Evolutionary conservation across 2,888 invertebrate species (phyloP).

Genomic region (Teleiodes luculella): DNA sequence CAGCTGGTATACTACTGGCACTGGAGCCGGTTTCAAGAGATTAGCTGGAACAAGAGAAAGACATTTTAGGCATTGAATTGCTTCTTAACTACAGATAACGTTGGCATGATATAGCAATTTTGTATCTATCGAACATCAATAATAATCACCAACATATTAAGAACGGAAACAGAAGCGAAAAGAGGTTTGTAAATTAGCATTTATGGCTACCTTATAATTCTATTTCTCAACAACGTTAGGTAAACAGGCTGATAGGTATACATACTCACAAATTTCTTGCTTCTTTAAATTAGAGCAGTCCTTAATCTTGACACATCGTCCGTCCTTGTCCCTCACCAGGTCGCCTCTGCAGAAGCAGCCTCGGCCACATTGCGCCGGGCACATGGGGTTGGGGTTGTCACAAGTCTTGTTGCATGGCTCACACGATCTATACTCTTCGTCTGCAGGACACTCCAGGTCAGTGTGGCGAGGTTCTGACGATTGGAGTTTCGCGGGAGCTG

Average conservation of each 20-base stretch:
- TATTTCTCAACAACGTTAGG: too few relatives aligned
- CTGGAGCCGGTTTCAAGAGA: not conserved
- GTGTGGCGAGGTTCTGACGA: conserved; percentile 48
- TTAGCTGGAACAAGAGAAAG: conserved; percentile 15
- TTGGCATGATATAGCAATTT: too few relatives aligned
- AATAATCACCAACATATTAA: too few relatives aligned
- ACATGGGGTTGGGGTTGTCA: conserved; percentile 51
- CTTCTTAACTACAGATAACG: too few relatives aligned
- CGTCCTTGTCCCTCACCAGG: conserved; percentile 42
- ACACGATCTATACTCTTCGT: conserved; percentile 57
- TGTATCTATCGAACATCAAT: too few relatives aligned
- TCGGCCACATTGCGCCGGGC: conserved; percentile 53
- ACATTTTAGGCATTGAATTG: too few relatives aligned
- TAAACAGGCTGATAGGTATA: too few relatives aligned
- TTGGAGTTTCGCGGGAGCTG: conserved; percentile 26
- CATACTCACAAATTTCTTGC: conserved; percentile 21
- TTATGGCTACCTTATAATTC: not conserved
- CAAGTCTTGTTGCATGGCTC: conserved; percentile 53
- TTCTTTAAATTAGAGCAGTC: conserved; percentile 37
- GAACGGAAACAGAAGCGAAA: too few relatives aligned
- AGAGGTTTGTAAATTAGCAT: too few relatives aligned
- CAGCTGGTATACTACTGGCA: conserved; percentile 25
- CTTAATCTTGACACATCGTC: conserved; percentile 40
- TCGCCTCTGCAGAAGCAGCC: conserved; percentile 57
- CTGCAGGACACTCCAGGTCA: conserved; percentile 37